phyloP scores from a whole-genome alignment of 2,797 vertebrate genomes.

The Typhlichthys subterraneus region DNA sequence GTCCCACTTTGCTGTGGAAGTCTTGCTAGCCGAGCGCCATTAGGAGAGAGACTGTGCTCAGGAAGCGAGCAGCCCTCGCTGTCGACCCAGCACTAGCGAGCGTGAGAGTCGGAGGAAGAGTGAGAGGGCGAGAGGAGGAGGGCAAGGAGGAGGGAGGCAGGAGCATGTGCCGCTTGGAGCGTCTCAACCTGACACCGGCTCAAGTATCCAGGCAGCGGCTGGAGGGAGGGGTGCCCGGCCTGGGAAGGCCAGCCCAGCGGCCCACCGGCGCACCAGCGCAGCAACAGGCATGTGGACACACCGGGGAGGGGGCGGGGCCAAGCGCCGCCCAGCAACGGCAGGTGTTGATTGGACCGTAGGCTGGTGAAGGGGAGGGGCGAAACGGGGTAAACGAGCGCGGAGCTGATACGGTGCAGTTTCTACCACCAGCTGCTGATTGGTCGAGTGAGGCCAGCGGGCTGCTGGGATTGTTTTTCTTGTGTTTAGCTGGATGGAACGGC shows the following conservation, averaged over 20 bases:
- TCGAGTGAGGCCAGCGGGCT: constrained; percentile 40
- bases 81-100: constrained; percentile 48
- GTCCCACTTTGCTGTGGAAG: constrained; percentile 82
- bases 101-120: constrained; percentile 9
- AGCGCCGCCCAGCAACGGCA: constrained; percentile 59
- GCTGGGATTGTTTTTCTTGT: constrained; percentile 31
- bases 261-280: constrained; percentile 46
- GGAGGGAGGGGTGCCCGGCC: constrained; percentile 68
- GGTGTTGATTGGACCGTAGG: constrained; percentile 67
- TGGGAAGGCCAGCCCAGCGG: constrained; percentile 54
- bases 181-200: constrained; percentile 71
- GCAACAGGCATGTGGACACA: constrained; percentile 62
- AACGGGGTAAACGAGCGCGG: background rate
- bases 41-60: constrained; percentile 69
- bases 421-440: constrained; percentile 73
- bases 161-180: constrained; percentile 71
- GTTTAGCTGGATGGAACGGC: constrained; percentile 37
- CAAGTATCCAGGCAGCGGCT: constrained; percentile 71
- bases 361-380: constrained; percentile 61
- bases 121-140: constrained; percentile 17
- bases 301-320: constrained; percentile 53
- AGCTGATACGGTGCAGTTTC: constrained; percentile 57
- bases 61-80: constrained; percentile 64
- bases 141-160: constrained; percentile 48
- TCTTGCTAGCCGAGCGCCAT: constrained; percentile 81